Evolutionary conservation across 2,888 invertebrate species (phyloP), one percentile per base, ranked within the genome.

Genomic region (Mythimna lalbum): DNA sequence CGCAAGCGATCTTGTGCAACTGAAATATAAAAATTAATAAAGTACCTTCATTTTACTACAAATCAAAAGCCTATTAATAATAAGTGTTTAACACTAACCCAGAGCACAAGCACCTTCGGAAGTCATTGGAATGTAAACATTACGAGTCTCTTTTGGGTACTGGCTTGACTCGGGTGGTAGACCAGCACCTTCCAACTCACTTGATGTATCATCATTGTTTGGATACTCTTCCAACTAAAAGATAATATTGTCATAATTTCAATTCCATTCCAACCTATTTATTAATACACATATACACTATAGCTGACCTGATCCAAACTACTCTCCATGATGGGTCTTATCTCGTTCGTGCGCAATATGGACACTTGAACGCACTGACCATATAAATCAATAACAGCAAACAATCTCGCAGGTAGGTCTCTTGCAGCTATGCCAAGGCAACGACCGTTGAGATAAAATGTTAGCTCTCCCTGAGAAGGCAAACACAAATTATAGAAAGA

Each of bases 331-430:
- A 90, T 89, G 1, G 91, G 86, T 63, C 91, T 88, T 81, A 92
- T 88, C 6, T 89, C 90, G 80, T 87, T 91, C 2, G 85, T 80
- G 71, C 92, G 89, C 43, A 91, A 88, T 31, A 95, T 93, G n/a
- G 95, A 97, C 23, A 99, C 99, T 95, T 99, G 99, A 17, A 98
- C 98, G 93, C 99, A 99, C 90, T 98, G 98, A 0, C 99, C 99
- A 88, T 99, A 99, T 79, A 99, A 95, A 96, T 99, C 99, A 59
- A 99, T 97, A n/a, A 99, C 98, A 23, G 99, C 99, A 96, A 98
- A 99, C 70, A 99, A 96, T 70, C 97, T 96, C 27, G 96, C 89
- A 0, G 99, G 99, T 82, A 99, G 95, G 83, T 97, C 97, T 82
- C 96, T 96, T 0, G 98, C 98, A 4, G 99, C 99, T 50, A 98